Percentiles rank a stretch among this genome's conserved stretches.
These are phyloP conservation scores for Hypothenemus hampei DNA, from an alignment of 1,140 invertebrate genomes.

Conservation along the genomic window DNA sequence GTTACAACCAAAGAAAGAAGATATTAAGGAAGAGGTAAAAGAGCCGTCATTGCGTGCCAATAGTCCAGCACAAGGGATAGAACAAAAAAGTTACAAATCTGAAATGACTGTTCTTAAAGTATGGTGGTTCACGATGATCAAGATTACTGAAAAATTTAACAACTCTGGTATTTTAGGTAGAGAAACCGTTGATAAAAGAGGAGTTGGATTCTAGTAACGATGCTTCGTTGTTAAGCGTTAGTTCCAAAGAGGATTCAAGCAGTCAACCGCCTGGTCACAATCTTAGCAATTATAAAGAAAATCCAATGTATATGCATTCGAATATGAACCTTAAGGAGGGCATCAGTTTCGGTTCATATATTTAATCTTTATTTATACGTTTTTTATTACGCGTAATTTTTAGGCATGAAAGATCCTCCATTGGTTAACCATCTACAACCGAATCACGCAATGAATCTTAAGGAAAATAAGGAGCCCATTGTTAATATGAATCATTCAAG, in stretches of 20 bases:
- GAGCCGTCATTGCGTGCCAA: constrained; percentile 8
- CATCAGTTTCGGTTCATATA: constrained; percentile 27
- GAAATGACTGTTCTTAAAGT: constrained; percentile 57
- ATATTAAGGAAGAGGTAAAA: constrained; percentile 25
- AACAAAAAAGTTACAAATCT: too few species aligned
- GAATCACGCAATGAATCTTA: constrained; percentile 34
- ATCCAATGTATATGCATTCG: constrained; percentile 34
- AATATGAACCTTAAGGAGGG: constrained; percentile 35
- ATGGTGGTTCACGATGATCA: too few species aligned
- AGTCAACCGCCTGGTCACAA: constrained; percentile 17
- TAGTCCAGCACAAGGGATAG: too few species aligned
- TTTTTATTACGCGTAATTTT: not conserved
- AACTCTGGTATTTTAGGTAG: constrained; percentile 38
- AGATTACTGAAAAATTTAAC: not conserved
- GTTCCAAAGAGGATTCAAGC: constrained; percentile 34
- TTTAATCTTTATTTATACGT: too few species aligned
- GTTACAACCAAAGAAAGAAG: constrained; percentile 41
- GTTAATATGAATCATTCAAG: constrained; percentile 37
- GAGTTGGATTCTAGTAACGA: constrained; percentile 48
- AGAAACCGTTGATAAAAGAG: constrained; percentile 55
- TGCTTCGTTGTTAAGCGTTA: constrained; percentile 33
- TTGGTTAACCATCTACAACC: constrained; percentile 33
- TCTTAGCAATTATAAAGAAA: constrained; percentile 34
- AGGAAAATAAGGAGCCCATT: constrained; percentile 34
- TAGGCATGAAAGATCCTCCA: constrained; percentile 33